A percentile compares a stretch with the other conserved stretches of the same genome.
Conservation (phyloP, 2,797 vertebrate genomes). For the Orientallactaga sibirica region DNA sequence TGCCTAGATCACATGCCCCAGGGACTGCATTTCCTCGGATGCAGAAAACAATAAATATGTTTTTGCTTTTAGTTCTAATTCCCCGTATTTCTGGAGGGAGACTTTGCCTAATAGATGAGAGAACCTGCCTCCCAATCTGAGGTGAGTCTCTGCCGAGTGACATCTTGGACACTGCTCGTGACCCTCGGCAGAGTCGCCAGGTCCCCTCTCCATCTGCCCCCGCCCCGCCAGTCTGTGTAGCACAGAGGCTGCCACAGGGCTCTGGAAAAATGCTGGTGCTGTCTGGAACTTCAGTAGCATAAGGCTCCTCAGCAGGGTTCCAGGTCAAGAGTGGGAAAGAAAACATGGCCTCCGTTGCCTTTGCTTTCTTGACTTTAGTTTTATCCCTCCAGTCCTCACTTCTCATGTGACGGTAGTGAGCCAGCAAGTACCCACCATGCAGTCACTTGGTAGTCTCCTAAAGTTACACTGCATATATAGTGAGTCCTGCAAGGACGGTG, state of each 20-base stretch:
- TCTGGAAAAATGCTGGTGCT: slow-evolving; percentile 30
- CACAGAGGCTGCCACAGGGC: background rate
- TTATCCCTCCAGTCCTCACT: background rate
- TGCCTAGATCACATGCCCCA: background rate
- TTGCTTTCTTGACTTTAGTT: slow-evolving; percentile 7
- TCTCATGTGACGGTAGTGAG: background rate
- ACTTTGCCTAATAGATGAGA: slow-evolving; percentile 12
- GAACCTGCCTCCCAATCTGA: slow-evolving; percentile 9
- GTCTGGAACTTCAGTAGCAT: slow-evolving; percentile 54
- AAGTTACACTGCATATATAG: background rate
- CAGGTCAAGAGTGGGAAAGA: background rate
- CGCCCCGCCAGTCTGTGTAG: slow-evolving; percentile 64
- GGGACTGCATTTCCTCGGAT: background rate
- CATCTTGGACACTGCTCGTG: slow-evolving; percentile 12
- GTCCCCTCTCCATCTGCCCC: slow-evolving; percentile 64
- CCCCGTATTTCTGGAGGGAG: slow-evolving; percentile 16
- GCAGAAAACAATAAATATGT: background rate
- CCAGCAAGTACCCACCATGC: fast-evolving
- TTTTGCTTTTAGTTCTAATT: background rate
- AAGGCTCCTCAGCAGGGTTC: slow-evolving; percentile 43
- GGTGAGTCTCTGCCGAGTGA: slow-evolving; percentile 37
- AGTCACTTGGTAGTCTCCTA: background rate
- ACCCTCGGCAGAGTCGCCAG: background rate
- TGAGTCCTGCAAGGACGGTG: background rate
- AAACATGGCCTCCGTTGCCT: background rate